Evolutionary conservation across 2,797 vertebrate species (phyloP).

Genomic region (Acanthis flammea): DNA sequence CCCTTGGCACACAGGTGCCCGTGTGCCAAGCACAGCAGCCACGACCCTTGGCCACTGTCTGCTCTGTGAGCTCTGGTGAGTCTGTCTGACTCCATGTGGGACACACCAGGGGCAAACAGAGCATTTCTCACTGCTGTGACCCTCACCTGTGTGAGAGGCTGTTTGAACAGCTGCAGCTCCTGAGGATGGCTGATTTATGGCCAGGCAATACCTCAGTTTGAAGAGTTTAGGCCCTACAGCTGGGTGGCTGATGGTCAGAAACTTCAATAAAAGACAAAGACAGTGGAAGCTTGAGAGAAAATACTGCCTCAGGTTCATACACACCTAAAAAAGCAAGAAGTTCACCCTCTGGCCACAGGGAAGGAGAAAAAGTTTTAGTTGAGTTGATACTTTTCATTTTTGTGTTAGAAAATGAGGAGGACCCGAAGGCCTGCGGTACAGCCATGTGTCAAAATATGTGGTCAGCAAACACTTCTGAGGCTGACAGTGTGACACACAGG

Average conservation of each 20-base stretch:
- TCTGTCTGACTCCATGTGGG: background rate
- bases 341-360: background rate
- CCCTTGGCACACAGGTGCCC: too few species aligned
- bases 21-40: background rate
- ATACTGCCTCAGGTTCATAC: background rate
- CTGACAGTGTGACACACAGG: background rate
- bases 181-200: background rate
- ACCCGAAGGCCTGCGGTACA: rapidly evolving
- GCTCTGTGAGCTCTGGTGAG: background rate
- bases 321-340: background rate
- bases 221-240: background rate
- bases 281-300: background rate
- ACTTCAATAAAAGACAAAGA: background rate
- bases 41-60: background rate
- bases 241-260: background rate
- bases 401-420: background rate
- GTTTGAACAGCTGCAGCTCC: background rate
- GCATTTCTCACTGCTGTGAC: background rate
- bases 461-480: background rate
- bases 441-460: rapidly evolving
- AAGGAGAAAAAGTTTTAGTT: background rate
- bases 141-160: background rate
- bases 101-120: background rate
- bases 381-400: background rate
- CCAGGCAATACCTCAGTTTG: background rate